Base-by-base conservation (phyloP, 2,113 vertebrate genomes). In the Centropus unirufus region DNA sequence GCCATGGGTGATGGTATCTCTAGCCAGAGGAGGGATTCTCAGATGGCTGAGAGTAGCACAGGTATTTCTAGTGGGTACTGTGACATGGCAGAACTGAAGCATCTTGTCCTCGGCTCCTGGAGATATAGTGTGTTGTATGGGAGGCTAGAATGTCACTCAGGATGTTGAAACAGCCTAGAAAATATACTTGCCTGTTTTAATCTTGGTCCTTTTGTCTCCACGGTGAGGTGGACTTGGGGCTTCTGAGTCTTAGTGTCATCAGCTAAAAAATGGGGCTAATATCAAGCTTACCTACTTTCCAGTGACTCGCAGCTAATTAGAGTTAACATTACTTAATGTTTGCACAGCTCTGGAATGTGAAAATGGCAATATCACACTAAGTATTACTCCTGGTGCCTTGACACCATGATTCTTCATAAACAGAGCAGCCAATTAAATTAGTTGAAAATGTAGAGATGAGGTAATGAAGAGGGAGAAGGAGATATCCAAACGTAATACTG, bases 351-450 rank as follows among this genome's bases (percentile, higher is more conserved):
- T 83, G 72, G 47, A 86, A 86, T 90, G 68, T 88, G 94, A 93
- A 96, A 97, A 86, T 59, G 61, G 68, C 85, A 67, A 70, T 95
- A 88, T 80, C 82, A 69, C 68, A 79, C 63, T 70, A 90, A 94
- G 76, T 86, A 83, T 93, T 93, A 92, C 59, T 88, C 79, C 68
- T 88, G 46, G 64, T 93, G 59, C 80, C 34, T 93, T 92, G 59
- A 74, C 68, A 90, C 26, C 22, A 57, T 81, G 91, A 81, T 89
- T 93, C 79, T 83, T 97, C 64, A 93, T 86, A 92, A 83, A 76
- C 57, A 74, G 64, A 90, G 61, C 83, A 92, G 83, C 92, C 76
- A 89, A 83, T 92, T 90, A 92, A 90, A 81, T 88, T 67, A 95
- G 55, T 36, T 88, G 68, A 29, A 83, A 86, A 83, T 24, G 8